Conservation (phyloP, 2,888 invertebrate species). For the Erannis defoliaria region DNA sequence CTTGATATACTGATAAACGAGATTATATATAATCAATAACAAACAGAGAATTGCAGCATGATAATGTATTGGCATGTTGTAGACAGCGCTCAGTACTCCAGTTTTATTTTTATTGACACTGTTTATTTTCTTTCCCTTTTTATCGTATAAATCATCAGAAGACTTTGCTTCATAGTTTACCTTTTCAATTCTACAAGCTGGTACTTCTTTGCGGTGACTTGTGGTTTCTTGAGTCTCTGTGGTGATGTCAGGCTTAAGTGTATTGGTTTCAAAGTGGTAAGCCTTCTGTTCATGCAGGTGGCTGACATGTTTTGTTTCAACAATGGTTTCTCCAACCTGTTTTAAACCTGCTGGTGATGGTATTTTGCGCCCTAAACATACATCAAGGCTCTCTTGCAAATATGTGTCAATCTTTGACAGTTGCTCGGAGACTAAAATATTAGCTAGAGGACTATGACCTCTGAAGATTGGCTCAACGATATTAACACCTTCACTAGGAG, state of each 20-base stretch:
- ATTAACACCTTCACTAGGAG: constrained; percentile 18
- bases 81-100: constrained; percentile 73
- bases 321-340: constrained; percentile 15
- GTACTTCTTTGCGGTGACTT: constrained; percentile 41
- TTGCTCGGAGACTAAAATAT: constrained; percentile 72
- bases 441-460: constrained; percentile 70
- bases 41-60: constrained; percentile 83
- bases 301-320: constrained; percentile 25
- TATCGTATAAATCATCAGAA: constrained; percentile 39
- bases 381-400: constrained; percentile 76
- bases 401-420: constrained; percentile 77
- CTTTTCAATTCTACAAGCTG: constrained; percentile 37
- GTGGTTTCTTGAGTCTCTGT: constrained; percentile 29
- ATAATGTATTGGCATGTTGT: constrained; percentile 84
- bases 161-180: constrained; percentile 41
- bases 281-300: constrained; percentile 45
- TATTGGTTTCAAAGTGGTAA: constrained; percentile 28
- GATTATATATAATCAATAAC: constrained; percentile 84
- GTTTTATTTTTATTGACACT: constrained; percentile 67
- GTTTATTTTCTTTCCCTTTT: constrained; percentile 57
- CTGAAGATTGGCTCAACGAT: constrained; percentile 52
- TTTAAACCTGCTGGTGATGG: constrained; percentile 31
- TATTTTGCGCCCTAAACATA: constrained; percentile 60
- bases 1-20: constrained; percentile 82
- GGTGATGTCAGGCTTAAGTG: constrained; percentile 37